A percentile compares a stretch with the other conserved stretches of the same genome.
Evolutionary conservation across 1,140 invertebrate species (phyloP).

Genomic region (Anoplolepis gracilipes): DNA sequence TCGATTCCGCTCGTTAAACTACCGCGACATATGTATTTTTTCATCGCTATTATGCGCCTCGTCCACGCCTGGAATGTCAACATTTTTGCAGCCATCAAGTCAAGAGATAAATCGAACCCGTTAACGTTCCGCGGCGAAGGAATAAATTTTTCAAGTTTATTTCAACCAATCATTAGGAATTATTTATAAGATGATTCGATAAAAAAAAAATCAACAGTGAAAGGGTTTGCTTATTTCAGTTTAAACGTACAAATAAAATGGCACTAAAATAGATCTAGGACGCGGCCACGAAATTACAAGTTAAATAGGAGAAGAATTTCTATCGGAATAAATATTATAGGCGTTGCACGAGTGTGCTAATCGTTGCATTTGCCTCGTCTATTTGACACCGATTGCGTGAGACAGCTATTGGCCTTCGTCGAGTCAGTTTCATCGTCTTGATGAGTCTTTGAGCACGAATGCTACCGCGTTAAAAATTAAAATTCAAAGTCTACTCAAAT

Average conservation of each 20-base stretch:
- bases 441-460: neutral
- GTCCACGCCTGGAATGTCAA: neutral
- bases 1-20: slow-evolving; percentile 39
- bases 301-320: neutral
- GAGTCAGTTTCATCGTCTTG: slow-evolving; percentile 8
- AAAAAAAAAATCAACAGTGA: neutral
- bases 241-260: neutral
- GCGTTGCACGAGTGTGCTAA: neutral
- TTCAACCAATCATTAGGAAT: neutral
- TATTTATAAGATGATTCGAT: no score
- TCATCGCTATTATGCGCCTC: neutral
- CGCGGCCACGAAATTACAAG: neutral
- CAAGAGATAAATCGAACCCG: no score
- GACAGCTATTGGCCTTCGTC: slow-evolving; percentile 32
- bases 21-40: slow-evolving; percentile 20
- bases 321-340: neutral
- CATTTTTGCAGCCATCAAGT: neutral
- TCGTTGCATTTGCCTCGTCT: slow-evolving; percentile 20
- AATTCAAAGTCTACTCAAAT: slow-evolving; percentile 6
- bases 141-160: neutral
- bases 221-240: neutral
- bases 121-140: no score
- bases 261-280: neutral
- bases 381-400: slow-evolving; percentile 44
- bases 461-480: neutral